Conservation (phyloP, 1,140 invertebrate genomes). For the Idris sp. region DNA sequence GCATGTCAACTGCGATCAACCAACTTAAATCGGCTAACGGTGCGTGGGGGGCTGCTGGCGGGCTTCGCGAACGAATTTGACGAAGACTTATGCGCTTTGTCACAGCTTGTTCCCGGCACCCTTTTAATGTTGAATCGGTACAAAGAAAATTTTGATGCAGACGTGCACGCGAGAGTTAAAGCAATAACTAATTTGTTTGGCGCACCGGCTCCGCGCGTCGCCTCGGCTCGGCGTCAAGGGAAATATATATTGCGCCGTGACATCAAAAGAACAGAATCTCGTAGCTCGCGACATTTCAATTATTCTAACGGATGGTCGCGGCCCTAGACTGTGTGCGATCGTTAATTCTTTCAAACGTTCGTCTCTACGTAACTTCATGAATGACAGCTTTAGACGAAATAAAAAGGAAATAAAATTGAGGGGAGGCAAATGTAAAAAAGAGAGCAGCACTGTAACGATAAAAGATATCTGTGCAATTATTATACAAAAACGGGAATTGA, state of each 20-base stretch:
- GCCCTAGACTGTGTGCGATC: constrained; percentile 49
- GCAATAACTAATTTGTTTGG: constrained; percentile 68
- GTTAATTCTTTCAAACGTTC: constrained; percentile 55
- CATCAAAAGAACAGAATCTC: constrained; percentile 63
- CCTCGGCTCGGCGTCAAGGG: constrained; percentile 39
- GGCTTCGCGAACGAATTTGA: constrained; percentile 52
- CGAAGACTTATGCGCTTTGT: constrained; percentile 54
- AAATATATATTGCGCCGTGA: constrained; percentile 46
- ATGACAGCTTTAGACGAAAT: constrained; percentile 24
- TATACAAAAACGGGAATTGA: constrained; percentile 33
- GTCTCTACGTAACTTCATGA: constrained; percentile 10
- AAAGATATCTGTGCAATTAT: constrained; percentile 28
- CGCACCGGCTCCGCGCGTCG: constrained; percentile 2
- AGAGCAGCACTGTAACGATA: constrained; percentile 44
- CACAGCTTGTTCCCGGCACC: constrained; percentile 42
- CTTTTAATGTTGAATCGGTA: constrained; percentile 48
- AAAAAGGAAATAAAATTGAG: constrained; percentile 6
- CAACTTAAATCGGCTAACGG: constrained; percentile 54
- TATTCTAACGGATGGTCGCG: constrained; percentile 49
- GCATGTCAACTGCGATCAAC: constrained; percentile 39
- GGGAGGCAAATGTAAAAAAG: constrained; percentile 17
- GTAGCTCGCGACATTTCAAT: constrained; percentile 65
- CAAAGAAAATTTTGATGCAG: constrained; percentile 63
- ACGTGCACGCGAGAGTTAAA: constrained; percentile 38
- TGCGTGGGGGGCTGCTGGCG: constrained; percentile 39